Conservation (phyloP, 1,140 invertebrate genomes). For the Drosophila carrolli region DNA sequence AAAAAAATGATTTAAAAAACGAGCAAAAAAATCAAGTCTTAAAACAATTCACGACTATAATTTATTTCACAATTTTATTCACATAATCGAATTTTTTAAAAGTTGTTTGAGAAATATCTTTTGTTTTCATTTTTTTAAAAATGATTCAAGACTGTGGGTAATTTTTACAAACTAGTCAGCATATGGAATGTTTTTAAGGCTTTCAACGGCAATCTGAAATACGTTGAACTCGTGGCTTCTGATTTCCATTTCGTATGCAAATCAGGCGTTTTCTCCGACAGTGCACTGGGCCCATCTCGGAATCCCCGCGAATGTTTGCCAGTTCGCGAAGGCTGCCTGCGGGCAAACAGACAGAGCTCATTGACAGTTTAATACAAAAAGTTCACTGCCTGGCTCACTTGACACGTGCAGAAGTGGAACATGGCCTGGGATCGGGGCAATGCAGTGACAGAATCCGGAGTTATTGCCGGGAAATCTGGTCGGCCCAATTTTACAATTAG, state of each 20-base stretch:
- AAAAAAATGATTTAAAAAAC: too few relatives aligned
- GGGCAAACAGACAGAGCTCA: conserved; percentile 33
- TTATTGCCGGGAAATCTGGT: conserved; percentile 1
- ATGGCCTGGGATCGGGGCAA: neutral
- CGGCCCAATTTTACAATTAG: conserved; percentile 61
- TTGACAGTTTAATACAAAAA: conserved; percentile 65
- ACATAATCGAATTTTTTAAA: too few relatives aligned
- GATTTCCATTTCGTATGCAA: neutral
- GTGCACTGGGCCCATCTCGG: neutral
- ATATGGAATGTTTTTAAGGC: too few relatives aligned
- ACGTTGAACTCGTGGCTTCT: too few relatives aligned
- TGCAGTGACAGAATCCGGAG: conserved; percentile 13
- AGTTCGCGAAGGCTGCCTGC: conserved; percentile 10
- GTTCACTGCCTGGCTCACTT: conserved; percentile 51
- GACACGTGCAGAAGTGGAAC: conserved; percentile 35
- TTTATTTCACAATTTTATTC: too few relatives aligned
- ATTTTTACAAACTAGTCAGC: too few relatives aligned
- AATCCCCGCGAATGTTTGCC: conserved; percentile 5
- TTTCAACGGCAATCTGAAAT: too few relatives aligned
- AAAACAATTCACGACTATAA: too few relatives aligned
- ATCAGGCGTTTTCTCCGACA: neutral
- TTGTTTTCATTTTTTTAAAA: too few relatives aligned
- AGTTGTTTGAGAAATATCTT: too few relatives aligned
- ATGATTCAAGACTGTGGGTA: too few relatives aligned
- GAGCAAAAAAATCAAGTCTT: too few relatives aligned